phyloP scores from a whole-genome alignment of 2,888 invertebrate species.

The Oscheius sp. region DNA sequence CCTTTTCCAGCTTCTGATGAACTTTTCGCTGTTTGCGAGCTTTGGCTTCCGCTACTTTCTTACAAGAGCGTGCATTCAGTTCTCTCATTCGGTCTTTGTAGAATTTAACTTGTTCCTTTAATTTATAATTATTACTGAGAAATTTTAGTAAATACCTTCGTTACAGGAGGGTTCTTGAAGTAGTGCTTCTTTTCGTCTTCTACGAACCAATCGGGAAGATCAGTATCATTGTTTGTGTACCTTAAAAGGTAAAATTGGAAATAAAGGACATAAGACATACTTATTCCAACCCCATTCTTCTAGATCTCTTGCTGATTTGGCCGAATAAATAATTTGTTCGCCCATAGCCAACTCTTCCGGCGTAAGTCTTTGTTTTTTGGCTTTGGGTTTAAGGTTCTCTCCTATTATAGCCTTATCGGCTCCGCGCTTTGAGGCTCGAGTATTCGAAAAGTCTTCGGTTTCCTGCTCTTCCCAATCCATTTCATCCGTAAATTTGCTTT shows the following conservation, averaged over 20 bases:
- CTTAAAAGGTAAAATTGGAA: too few species aligned
- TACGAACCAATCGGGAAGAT: conserved; percentile 93
- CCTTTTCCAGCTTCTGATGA: conserved; percentile 83
- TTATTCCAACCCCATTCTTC: conserved; percentile 68
- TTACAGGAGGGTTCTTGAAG: conserved; percentile 83
- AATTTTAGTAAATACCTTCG: conserved; percentile 35
- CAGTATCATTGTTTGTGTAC: conserved; percentile 88
- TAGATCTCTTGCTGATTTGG: conserved; percentile 85
- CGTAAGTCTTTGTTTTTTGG: conserved; percentile 76
- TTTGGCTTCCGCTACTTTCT: conserved; percentile 96
- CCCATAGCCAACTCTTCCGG: conserved; percentile 91
- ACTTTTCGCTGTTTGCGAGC: conserved; percentile 88
- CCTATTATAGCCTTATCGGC: conserved; percentile 47
- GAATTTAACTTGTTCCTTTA: conserved; percentile 77
- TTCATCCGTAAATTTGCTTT: conserved; percentile 41
- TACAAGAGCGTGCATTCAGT: conserved; percentile 91
- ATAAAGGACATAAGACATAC: conserved; percentile 30
- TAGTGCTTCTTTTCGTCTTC: conserved; percentile 91
- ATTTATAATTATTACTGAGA: neutral
- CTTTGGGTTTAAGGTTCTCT: conserved; percentile 44
- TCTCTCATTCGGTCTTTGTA: conserved; percentile 82
- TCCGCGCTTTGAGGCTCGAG: conserved; percentile 45
- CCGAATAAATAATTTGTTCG: conserved; percentile 86
- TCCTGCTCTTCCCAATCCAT: conserved; percentile 52
- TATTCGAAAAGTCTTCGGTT: conserved; percentile 28